These are phyloP conservation scores for Eupithecia pulchellata DNA, from an alignment of 2,888 invertebrate genomes.

Conservation along the genomic window DNA sequence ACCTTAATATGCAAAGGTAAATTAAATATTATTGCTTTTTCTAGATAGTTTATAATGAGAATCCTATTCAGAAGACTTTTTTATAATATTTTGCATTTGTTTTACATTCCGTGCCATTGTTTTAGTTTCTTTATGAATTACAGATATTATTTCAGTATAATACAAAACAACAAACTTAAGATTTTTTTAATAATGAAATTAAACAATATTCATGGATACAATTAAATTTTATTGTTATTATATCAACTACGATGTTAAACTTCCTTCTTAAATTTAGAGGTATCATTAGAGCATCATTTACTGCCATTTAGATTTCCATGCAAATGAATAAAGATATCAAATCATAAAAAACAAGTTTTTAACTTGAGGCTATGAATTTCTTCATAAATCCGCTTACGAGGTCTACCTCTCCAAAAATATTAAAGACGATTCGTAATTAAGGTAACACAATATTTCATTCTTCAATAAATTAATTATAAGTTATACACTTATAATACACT, in stretches of 20 bases:
- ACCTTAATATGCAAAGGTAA: not conserved
- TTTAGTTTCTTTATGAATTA: not conserved
- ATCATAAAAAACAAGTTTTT: not conserved
- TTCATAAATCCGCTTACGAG: not conserved
- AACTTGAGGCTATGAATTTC: not conserved
- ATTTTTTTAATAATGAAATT: slow-evolving; percentile 6
- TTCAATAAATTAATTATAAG: too few species aligned
- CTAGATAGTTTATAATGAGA: not conserved
- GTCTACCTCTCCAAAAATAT: not conserved
- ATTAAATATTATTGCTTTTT: not conserved
- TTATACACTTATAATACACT: too few species aligned
- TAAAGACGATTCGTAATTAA: not conserved
- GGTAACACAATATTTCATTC: not conserved
- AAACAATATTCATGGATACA: slow-evolving; percentile 12
- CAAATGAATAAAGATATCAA: not conserved
- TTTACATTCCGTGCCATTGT: not conserved
- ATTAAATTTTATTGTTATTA: slow-evolving; percentile 27
- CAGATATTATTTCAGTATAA: not conserved
- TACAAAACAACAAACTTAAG: slow-evolving; percentile 8
- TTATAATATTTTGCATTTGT: not conserved
- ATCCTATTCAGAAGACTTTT: not conserved
- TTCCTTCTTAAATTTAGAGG: slow-evolving; percentile 21
- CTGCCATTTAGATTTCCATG: not conserved
- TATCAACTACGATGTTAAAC: slow-evolving; percentile 22
- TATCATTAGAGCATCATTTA: slow-evolving; percentile 21